These are phyloP conservation scores for Channallabes apus DNA, from an alignment of 2,797 vertebrate genomes.

Conservation along the genomic window DNA sequence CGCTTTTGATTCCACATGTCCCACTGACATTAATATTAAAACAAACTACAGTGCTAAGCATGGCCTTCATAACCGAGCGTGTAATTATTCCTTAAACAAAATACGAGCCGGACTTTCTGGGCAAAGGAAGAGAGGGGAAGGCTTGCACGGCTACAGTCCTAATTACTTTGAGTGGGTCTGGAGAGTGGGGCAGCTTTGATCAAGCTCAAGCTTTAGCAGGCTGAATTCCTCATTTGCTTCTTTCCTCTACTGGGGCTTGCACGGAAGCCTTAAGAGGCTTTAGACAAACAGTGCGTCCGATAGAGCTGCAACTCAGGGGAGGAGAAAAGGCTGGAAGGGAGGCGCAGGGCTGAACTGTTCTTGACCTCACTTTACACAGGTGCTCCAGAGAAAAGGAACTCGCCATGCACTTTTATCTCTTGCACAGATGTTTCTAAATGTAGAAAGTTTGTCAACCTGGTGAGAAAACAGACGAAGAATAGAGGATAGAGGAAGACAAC, in stretches of 20 bases:
- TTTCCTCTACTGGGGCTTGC: conserved; percentile 29
- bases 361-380: conserved; percentile 52
- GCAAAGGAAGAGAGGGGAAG: conserved; percentile 35
- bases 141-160: conserved; percentile 20
- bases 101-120: conserved; percentile 42
- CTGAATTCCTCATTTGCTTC: conserved; percentile 48
- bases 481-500: background rate
- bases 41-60: conserved; percentile 47
- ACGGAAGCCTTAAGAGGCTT: conserved; percentile 47
- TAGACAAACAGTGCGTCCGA: conserved; percentile 49
- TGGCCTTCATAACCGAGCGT: conserved; percentile 43
- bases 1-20: conserved; percentile 54
- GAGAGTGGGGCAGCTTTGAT: conserved; percentile 45
- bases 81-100: conserved; percentile 56
- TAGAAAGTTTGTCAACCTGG: background rate
- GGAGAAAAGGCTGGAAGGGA: conserved; percentile 35
- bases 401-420: conserved; percentile 48
- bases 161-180: conserved; percentile 22
- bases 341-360: conserved; percentile 49
- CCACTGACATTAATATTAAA: conserved; percentile 56
- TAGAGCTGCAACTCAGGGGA: conserved; percentile 36
- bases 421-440: conserved; percentile 57
- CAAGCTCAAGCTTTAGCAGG: conserved; percentile 36
- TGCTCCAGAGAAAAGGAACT: conserved; percentile 52
- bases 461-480: background rate